These are phyloP conservation scores for Zosterops pallidus DNA, from an alignment of 2,113 vertebrate genomes.

Conservation along the genomic window DNA sequence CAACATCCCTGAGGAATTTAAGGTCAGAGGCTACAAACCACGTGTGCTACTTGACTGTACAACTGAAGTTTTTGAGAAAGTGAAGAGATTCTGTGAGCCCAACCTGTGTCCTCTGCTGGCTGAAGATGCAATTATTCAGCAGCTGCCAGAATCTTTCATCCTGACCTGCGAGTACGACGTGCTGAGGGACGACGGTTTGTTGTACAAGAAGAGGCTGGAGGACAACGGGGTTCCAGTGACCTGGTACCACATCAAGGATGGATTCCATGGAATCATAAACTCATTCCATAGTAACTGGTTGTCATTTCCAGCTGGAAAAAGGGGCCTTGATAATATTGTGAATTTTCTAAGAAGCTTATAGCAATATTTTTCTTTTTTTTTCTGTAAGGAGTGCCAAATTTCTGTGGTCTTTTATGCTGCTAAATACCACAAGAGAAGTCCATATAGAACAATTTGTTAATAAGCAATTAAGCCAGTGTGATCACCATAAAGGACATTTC, in stretches of 20 bases:
- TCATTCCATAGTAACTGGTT: slow-evolving; percentile 57
- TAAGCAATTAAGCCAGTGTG: not conserved
- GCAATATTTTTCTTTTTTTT: not conserved
- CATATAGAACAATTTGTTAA: not conserved
- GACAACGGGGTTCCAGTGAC: slow-evolving; percentile 75
- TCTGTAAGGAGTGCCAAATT: not conserved
- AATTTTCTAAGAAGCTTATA: slow-evolving; percentile 74
- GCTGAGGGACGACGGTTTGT: slow-evolving; percentile 79
- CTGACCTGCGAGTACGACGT: slow-evolving; percentile 86
- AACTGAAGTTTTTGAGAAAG: slow-evolving; percentile 60
- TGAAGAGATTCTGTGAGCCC: slow-evolving; percentile 53
- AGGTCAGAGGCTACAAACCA: slow-evolving; percentile 46
- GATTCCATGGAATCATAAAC: slow-evolving; percentile 80
- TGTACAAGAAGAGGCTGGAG: slow-evolving; percentile 84
- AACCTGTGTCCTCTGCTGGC: slow-evolving; percentile 75
- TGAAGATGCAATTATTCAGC: slow-evolving; percentile 61
- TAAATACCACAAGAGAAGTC: not conserved
- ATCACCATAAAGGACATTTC: not conserved
- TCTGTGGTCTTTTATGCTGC: not conserved
- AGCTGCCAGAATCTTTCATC: slow-evolving; percentile 77
- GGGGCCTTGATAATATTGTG: slow-evolving; percentile 61
- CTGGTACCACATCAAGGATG: slow-evolving; percentile 79
- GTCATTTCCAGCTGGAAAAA: slow-evolving; percentile 67
- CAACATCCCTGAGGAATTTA: slow-evolving; percentile 77
- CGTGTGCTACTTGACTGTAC: slow-evolving; percentile 23